phyloP scores from a whole-genome alignment of 2,113 vertebrate genomes.

The Dicrurus megarhynchus region DNA sequence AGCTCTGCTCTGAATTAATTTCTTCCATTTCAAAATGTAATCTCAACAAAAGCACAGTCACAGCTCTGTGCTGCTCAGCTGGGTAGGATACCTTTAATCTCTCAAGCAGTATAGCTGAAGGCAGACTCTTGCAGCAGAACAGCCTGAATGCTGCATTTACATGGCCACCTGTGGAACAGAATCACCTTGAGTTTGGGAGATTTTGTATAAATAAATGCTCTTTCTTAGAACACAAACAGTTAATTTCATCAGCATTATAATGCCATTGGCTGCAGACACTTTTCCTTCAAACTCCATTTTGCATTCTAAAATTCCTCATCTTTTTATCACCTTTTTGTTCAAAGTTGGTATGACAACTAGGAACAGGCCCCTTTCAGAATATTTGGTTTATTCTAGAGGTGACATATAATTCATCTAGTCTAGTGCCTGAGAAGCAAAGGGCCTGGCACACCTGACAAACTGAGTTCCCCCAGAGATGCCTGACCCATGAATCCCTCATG shows the following conservation, averaged over 20 bases:
- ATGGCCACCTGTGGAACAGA: background rate
- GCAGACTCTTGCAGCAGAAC: background rate
- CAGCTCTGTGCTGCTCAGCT: background rate
- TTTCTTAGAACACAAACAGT: background rate
- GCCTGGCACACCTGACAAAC: background rate
- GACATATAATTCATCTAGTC: background rate
- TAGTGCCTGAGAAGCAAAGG: background rate
- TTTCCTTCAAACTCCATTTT: background rate
- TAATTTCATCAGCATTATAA: background rate
- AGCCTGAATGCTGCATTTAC: background rate
- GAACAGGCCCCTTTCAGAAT: background rate
- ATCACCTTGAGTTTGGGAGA: background rate
- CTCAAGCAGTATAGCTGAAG: background rate
- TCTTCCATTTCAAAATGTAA: background rate
- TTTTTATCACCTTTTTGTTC: background rate
- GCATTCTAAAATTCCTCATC: background rate
- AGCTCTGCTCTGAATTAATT: background rate
- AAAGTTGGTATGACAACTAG: background rate
- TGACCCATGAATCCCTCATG: rapidly evolving
- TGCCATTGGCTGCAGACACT: background rate
- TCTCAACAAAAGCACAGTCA: background rate
- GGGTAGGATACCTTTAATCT: background rate
- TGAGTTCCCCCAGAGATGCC: background rate
- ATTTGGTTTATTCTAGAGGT: background rate
- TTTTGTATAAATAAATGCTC: background rate